These are phyloP conservation scores for Camponotus pennsylvanicus DNA, from an alignment of 1,140 invertebrate species.

Conservation along the genomic window DNA sequence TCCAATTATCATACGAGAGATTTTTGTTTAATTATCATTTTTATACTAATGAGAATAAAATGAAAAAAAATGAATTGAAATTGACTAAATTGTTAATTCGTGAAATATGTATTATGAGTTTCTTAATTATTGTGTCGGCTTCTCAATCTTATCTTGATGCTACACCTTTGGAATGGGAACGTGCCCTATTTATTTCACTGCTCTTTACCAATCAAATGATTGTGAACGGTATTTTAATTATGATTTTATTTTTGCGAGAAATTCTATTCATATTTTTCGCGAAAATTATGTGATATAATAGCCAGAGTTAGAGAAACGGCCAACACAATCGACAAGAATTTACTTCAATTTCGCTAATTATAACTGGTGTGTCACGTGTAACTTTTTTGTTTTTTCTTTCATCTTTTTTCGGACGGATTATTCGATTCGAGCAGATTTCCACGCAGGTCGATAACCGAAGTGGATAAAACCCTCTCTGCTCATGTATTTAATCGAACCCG, in stretches of 20 bases:
- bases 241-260: neutral
- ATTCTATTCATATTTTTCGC: neutral
- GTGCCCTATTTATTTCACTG: neutral
- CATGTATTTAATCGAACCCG: constrained; percentile 16
- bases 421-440: constrained; percentile 3
- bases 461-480: neutral
- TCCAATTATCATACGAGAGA: neutral
- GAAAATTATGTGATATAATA: neutral
- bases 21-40: neutral
- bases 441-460: neutral
- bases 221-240: neutral
- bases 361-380: neutral
- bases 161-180: neutral
- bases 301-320: neutral
- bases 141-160: neutral
- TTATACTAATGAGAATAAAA: neutral
- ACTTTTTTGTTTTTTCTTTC: neutral
- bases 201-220: neutral
- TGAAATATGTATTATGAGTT: neutral
- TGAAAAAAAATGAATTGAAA: neutral
- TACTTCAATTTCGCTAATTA: constrained; percentile 24
- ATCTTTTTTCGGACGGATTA: neutral
- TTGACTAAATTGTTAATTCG: neutral
- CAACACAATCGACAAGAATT: neutral
- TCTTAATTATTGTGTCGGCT: neutral